phyloP scores from a whole-genome alignment of 1,140 invertebrate genomes.

The Drosophila sp. region DNA sequence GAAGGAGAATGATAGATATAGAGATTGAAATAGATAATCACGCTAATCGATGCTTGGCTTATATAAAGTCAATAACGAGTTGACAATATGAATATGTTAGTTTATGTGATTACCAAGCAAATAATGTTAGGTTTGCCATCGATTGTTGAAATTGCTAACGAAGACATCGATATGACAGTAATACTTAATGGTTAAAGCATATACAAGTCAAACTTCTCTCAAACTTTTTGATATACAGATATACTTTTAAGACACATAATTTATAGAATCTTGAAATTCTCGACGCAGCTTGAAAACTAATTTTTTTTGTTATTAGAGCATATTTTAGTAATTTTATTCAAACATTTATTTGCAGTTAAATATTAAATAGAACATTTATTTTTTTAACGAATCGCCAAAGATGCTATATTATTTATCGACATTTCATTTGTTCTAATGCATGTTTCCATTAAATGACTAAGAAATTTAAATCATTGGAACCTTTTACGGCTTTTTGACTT shows the following conservation, averaged over 20 bases:
- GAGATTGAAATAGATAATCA: slow-evolving; percentile 3
- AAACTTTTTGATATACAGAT: too few relatives aligned
- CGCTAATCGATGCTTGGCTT: slow-evolving; percentile 14
- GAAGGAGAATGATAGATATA: background rate
- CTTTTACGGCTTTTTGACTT: slow-evolving; percentile 8
- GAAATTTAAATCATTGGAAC: background rate
- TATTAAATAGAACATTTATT: too few relatives aligned
- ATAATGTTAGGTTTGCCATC: background rate
- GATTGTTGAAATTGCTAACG: background rate
- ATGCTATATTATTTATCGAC: too few relatives aligned
- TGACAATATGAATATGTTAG: slow-evolving; percentile 5
- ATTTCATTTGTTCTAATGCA: too few relatives aligned
- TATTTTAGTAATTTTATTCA: too few relatives aligned
- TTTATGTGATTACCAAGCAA: slow-evolving; percentile 23
- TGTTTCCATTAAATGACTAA: background rate
- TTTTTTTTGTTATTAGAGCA: too few relatives aligned
- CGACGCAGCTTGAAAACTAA: too few relatives aligned
- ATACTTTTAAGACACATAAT: too few relatives aligned
- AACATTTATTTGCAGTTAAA: too few relatives aligned
- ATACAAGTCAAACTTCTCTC: too few relatives aligned
- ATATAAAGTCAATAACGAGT: slow-evolving; percentile 22
- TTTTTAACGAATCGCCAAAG: too few relatives aligned
- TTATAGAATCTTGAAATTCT: too few relatives aligned
- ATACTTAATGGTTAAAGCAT: background rate
- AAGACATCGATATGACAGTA: background rate